Evolutionary conservation across 2,888 invertebrate genomes (phyloP).

Genomic region (Griposia aprilina): DNA sequence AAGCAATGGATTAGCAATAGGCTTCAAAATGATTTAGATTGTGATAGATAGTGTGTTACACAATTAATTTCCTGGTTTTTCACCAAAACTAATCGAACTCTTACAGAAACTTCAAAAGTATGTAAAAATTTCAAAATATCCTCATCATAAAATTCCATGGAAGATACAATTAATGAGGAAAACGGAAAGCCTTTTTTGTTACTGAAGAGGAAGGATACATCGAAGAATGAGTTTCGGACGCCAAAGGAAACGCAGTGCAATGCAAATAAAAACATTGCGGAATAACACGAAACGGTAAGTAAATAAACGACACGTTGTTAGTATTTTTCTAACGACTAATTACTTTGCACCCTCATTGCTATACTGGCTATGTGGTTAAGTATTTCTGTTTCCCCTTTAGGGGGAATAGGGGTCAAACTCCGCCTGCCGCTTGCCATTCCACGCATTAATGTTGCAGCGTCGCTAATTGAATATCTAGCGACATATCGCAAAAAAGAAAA

Average conservation of each 20-base stretch:
- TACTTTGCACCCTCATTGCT: slow-evolving; percentile 17
- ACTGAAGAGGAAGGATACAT: slow-evolving; percentile 42
- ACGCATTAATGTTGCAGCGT: not conserved
- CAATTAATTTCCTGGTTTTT: not conserved
- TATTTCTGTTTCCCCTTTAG: not conserved
- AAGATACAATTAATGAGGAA: slow-evolving; percentile 22
- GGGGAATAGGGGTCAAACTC: not conserved
- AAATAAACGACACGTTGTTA: slow-evolving; percentile 13
- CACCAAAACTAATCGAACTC: slow-evolving; percentile 7
- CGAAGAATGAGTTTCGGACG: slow-evolving; percentile 34
- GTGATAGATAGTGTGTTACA: too few species aligned
- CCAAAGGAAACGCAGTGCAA: slow-evolving; percentile 13
- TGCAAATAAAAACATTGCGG: slow-evolving; percentile 16
- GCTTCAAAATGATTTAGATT: too few species aligned
- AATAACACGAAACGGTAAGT: slow-evolving; percentile 16
- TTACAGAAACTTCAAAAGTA: slow-evolving; percentile 4
- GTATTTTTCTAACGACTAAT: slow-evolving; percentile 25
- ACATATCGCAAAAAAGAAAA: not conserved
- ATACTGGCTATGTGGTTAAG: slow-evolving; percentile 8
- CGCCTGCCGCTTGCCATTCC: not conserved
- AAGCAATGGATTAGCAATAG: too few species aligned
- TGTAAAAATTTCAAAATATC: not conserved
- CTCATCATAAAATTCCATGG: slow-evolving; percentile 11
- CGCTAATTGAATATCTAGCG: not conserved
- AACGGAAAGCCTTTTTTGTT: slow-evolving; percentile 23